Evolutionary conservation across 2,797 vertebrate genomes (phyloP).

Genomic region (Poecilia wingei): DNA sequence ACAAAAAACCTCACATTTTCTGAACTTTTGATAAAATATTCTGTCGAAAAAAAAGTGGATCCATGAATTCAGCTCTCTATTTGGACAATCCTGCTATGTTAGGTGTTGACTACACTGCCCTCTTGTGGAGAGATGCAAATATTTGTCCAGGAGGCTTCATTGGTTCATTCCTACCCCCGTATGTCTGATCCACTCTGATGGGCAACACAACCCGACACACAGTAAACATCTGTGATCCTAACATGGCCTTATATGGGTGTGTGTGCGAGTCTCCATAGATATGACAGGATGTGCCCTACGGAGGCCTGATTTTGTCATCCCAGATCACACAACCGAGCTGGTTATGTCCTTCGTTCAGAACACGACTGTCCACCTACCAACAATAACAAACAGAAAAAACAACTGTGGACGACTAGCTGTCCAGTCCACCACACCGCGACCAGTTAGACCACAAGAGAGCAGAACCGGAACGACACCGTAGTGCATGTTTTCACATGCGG

Average conservation of each 20-base stretch:
- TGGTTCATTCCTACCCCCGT: not conserved
- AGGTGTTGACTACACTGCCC: constrained; percentile 36
- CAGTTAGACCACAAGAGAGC: constrained; percentile 54
- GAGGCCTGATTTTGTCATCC: constrained; percentile 74
- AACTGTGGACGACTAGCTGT: constrained; percentile 65
- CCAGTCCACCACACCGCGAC: constrained; percentile 61
- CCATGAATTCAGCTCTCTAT: not conserved
- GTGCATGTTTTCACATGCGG: constrained; percentile 3
- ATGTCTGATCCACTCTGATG: constrained; percentile 56
- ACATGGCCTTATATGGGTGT: constrained; percentile 36
- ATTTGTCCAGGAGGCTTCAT: constrained; percentile 33
- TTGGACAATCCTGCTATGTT: not conserved
- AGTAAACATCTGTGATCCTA: not conserved
- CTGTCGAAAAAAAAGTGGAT: not conserved
- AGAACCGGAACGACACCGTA: constrained; percentile 33
- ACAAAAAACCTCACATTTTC: not conserved
- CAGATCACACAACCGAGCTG: constrained; percentile 60
- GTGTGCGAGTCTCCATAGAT: constrained; percentile 15
- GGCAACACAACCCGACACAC: constrained; percentile 7
- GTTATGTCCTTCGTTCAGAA: constrained; percentile 32
- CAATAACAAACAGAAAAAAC: constrained; percentile 69
- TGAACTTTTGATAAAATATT: not conserved
- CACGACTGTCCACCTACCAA: constrained; percentile 20
- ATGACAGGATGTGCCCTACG: constrained; percentile 46
- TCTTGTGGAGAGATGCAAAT: constrained; percentile 49